Conservation (phyloP, 2,113 vertebrate species). For the Pica pica region DNA sequence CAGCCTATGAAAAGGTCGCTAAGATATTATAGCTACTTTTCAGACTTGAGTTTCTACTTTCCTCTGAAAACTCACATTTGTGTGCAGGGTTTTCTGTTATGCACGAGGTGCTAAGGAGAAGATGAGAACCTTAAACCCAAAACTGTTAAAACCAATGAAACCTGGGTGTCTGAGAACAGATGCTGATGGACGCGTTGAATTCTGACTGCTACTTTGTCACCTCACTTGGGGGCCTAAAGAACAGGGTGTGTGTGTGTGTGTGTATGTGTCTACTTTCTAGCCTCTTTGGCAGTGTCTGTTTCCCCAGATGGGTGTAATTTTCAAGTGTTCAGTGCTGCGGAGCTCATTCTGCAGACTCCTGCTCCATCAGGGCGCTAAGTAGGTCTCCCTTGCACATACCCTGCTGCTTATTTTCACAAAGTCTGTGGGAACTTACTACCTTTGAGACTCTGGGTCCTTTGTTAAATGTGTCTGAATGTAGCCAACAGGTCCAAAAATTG, state of each 20-base stretch:
- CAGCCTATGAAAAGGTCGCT: not conserved
- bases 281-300: not conserved
- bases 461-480: not conserved
- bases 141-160: not conserved
- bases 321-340: accelerated
- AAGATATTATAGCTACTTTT: not conserved
- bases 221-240: not conserved
- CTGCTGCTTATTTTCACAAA: not conserved
- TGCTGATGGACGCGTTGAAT: not conserved
- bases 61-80: not conserved
- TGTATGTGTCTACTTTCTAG: not conserved
- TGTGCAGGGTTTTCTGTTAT: not conserved
- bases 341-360: not conserved
- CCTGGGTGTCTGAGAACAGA: accelerated
- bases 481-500: not conserved
- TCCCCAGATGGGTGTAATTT: not conserved
- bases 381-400: not conserved
- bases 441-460: not conserved
- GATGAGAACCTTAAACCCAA: not conserved
- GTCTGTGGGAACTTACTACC: not conserved
- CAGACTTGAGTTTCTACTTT: not conserved
- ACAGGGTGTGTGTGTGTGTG: accelerated
- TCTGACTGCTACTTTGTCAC: not conserved
- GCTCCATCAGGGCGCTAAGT: not conserved
- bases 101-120: not conserved